A percentile compares a stretch with the other conserved stretches of the same genome.
Conservation (phyloP, 2,113 vertebrate genomes). For the Empidonax alnorum region DNA sequence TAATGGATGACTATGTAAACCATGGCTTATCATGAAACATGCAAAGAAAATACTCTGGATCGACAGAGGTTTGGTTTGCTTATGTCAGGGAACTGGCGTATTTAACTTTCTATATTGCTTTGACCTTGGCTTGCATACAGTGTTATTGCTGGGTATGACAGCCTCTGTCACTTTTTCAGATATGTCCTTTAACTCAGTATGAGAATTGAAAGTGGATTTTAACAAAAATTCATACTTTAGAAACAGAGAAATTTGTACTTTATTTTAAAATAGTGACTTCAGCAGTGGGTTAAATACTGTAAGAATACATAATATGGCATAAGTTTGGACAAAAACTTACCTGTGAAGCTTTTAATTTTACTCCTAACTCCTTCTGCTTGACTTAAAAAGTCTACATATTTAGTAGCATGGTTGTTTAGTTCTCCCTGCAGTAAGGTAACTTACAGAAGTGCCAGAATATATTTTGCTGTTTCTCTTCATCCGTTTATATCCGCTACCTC, state of each 20-base stretch:
- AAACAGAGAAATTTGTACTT: not conserved
- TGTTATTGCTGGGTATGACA: not conserved
- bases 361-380: not conserved
- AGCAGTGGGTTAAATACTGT: not conserved
- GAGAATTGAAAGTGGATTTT: not conserved
- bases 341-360: not conserved
- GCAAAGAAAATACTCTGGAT: not conserved
- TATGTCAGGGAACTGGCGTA: not conserved
- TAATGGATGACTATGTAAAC: conserved; percentile 24
- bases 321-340: not conserved
- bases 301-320: not conserved
- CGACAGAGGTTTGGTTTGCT: conserved; percentile 25
- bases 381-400: not conserved
- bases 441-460: not conserved
- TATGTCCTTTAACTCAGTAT: not conserved
- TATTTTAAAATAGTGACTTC: not conserved
- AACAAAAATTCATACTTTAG: not conserved
- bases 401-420: not conserved
- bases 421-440: not conserved
- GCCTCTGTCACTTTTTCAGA: not conserved
- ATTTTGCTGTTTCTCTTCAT: not conserved
- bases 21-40: conserved; percentile 3
- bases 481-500: not conserved
- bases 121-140: not conserved
- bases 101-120: conserved; percentile 14